phyloP scores from a whole-genome alignment of 2,888 invertebrate genomes.

The Imbricaverruca yamaguchii region DNA sequence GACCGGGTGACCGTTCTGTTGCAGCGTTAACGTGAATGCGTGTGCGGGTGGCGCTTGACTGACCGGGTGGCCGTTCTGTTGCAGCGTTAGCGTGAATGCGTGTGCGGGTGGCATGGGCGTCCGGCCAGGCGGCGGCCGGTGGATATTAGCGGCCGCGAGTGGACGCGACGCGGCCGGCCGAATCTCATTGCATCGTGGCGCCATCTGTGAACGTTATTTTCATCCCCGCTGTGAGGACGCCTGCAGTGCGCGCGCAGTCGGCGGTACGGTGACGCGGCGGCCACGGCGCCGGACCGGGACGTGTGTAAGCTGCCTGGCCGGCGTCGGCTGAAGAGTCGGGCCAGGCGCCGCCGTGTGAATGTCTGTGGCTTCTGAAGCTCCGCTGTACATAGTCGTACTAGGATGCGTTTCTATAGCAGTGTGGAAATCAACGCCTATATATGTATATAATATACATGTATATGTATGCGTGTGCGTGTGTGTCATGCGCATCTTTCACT shows the following conservation, averaged over 20 bases:
- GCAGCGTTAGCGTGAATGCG: slow-evolving; percentile 5
- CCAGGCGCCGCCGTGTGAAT: not conserved
- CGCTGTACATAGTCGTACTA: slow-evolving; percentile 14
- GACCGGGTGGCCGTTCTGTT: not conserved
- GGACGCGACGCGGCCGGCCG: not conserved
- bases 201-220: slow-evolving; percentile 1
- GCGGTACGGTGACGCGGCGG: not conserved
- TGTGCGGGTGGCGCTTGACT: no score
- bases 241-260: not conserved
- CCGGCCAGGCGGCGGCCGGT: not conserved
- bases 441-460: not conserved
- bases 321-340: not conserved
- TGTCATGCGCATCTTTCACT: not conserved
- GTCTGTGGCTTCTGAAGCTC: not conserved
- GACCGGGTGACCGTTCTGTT: not conserved
- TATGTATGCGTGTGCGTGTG: not conserved
- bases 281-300: no score
- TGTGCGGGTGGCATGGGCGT: no score
- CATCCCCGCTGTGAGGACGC: not conserved
- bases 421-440: slow-evolving; percentile 16
- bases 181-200: not conserved
- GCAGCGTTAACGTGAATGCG: slow-evolving; percentile 3
- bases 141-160: not conserved
- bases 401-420: slow-evolving; percentile 19
- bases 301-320: not conserved